phyloP scores from a whole-genome alignment of 2,888 invertebrate species.

The Syrphus vitripennis region DNA sequence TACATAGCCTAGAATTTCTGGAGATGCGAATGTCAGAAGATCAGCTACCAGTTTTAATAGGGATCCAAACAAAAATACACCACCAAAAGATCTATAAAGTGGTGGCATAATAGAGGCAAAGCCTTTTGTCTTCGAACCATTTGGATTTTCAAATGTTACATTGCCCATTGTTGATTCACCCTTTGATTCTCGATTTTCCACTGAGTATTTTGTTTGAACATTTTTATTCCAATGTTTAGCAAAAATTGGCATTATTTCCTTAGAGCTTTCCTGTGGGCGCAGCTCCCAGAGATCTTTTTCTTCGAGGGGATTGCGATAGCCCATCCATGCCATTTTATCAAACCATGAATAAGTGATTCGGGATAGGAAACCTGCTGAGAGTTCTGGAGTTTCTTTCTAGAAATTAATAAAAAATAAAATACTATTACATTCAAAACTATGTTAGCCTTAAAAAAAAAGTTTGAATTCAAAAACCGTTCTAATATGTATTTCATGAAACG shows the following conservation, averaged over 20 bases:
- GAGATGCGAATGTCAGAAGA: conserved; percentile 93
- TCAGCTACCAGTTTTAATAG: conserved; percentile 92
- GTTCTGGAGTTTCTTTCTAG: conserved; percentile 94
- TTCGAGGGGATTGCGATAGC: conserved; percentile 91
- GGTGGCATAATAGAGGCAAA: conserved; percentile 92
- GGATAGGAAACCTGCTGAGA: conserved; percentile 91
- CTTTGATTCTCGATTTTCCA: conserved; percentile 76
- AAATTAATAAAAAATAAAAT: conserved; percentile 74
- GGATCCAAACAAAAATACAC: conserved; percentile 92
- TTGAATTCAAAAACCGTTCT: too few species aligned
- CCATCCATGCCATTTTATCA: conserved; percentile 90
- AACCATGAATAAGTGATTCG: conserved; percentile 95
- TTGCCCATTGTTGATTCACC: conserved; percentile 82
- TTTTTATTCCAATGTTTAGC: conserved; percentile 91
- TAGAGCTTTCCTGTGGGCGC: conserved; percentile 90
- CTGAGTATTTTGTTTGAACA: conserved; percentile 82
- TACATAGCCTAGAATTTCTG: conserved; percentile 90
- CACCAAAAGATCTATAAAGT: conserved; percentile 92
- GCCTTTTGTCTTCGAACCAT: conserved; percentile 83
- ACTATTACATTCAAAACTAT: too few species aligned
- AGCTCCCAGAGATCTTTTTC: conserved; percentile 94
- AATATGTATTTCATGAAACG: too few species aligned
- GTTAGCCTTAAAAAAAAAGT: too few species aligned
- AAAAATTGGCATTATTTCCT: conserved; percentile 90
- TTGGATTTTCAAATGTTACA: conserved; percentile 87